These are phyloP conservation scores for Platycercus adscitus DNA, from an alignment of 2,113 vertebrate species.

Conservation along the genomic window DNA sequence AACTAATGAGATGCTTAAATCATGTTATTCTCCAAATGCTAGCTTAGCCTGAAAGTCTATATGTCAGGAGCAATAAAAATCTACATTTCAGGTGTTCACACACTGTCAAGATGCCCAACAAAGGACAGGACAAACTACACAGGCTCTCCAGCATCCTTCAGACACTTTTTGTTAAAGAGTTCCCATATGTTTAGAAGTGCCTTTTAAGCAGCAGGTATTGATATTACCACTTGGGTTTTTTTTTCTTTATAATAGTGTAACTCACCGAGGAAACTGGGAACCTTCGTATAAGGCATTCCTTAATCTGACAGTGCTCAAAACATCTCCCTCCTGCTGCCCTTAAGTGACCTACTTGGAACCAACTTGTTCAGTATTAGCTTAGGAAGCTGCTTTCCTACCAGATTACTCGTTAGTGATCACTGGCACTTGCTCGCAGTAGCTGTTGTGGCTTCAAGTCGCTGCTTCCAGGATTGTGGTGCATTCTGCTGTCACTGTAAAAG, in stretches of 20 bases:
- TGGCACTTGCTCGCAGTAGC: not conserved
- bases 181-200: not conserved
- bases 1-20: constrained; percentile 38
- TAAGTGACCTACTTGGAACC: constrained; percentile 1
- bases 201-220: not conserved
- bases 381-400: not conserved
- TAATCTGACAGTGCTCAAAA: not conserved
- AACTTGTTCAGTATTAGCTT: not conserved
- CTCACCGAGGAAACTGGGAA: not conserved
- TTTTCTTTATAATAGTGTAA: not conserved
- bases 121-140: not conserved
- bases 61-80: not conserved
- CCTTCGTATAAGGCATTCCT: not conserved
- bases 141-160: not conserved
- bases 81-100: not conserved
- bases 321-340: not conserved
- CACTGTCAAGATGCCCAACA: not conserved
- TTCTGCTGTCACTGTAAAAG: not conserved
- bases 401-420: not conserved
- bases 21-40: not conserved
- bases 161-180: not conserved
- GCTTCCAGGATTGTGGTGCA: not conserved
- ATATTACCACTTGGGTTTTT: not conserved
- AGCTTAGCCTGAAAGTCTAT: not conserved
- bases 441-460: not conserved